phyloP scores from a whole-genome alignment of 2,113 vertebrate species.

The Actinemys pallida region DNA sequence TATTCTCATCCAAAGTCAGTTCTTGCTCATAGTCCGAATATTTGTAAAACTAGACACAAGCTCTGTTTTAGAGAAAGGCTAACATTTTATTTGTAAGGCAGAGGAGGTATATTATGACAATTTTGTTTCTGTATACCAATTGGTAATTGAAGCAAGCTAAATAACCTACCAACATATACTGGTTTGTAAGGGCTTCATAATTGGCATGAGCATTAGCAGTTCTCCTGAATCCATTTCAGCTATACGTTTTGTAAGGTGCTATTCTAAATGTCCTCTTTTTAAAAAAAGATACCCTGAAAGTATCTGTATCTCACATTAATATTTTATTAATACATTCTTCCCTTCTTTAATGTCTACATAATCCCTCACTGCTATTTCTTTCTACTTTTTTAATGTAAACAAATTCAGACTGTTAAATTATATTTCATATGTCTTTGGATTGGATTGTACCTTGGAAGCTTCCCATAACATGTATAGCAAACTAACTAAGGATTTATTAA shows the following conservation, averaged over 20 bases:
- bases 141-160: neutral
- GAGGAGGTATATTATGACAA: neutral
- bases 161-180: neutral
- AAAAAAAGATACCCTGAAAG: neutral
- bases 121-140: neutral
- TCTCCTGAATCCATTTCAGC: neutral
- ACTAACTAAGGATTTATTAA: too few relatives aligned
- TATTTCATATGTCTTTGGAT: too few relatives aligned
- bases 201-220: neutral
- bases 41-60: neutral
- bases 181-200: neutral
- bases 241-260: neutral
- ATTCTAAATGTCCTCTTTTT: neutral
- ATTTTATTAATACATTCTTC: too few relatives aligned
- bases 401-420: too few relatives aligned
- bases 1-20: neutral
- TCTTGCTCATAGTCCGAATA: neutral
- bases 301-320: too few relatives aligned
- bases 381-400: too few relatives aligned
- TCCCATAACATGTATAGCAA: too few relatives aligned
- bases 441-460: too few relatives aligned
- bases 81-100: neutral
- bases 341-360: too few relatives aligned
- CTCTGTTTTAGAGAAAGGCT: neutral
- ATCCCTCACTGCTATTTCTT: too few relatives aligned